A percentile compares a stretch with the other conserved stretches of the same genome.
Evolutionary conservation across 2,113 vertebrate species (phyloP).

Genomic region (Lanius collurio): DNA sequence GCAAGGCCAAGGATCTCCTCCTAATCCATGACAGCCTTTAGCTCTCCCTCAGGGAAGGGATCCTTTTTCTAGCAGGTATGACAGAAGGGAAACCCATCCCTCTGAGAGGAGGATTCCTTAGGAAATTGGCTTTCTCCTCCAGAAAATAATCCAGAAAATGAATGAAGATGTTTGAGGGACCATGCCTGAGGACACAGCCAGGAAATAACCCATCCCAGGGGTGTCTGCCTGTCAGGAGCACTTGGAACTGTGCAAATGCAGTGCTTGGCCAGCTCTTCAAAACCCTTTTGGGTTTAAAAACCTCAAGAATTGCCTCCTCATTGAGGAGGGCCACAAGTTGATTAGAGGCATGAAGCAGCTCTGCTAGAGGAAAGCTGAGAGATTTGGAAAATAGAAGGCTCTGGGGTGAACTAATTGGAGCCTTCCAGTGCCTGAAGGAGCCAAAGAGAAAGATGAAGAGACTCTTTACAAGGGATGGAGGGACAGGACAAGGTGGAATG

Average conservation of each 20-base stretch:
- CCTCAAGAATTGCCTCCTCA: background rate
- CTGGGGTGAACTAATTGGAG: background rate
- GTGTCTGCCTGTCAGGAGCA: background rate
- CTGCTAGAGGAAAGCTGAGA: background rate
- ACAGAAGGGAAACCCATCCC: background rate
- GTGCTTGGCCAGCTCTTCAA: rapidly evolving
- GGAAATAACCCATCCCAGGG: background rate
- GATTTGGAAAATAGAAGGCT: background rate
- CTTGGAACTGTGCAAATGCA: background rate
- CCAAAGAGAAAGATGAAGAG: background rate
- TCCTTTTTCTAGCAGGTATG: background rate
- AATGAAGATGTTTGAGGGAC: background rate
- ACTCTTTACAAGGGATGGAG: background rate
- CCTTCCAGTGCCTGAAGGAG: background rate
- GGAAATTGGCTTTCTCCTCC: background rate
- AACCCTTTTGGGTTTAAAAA: background rate
- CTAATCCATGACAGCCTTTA: background rate
- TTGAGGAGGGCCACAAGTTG: background rate
- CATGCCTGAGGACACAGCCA: background rate
- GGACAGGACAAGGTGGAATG: background rate
- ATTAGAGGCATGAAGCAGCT: background rate
- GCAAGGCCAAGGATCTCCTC: background rate
- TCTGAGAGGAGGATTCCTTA: background rate
- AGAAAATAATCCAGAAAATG: background rate
- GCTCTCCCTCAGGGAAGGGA: background rate